Base-by-base conservation (phyloP, 2,797 vertebrate species). In the Orestias chungarensis region DNA sequence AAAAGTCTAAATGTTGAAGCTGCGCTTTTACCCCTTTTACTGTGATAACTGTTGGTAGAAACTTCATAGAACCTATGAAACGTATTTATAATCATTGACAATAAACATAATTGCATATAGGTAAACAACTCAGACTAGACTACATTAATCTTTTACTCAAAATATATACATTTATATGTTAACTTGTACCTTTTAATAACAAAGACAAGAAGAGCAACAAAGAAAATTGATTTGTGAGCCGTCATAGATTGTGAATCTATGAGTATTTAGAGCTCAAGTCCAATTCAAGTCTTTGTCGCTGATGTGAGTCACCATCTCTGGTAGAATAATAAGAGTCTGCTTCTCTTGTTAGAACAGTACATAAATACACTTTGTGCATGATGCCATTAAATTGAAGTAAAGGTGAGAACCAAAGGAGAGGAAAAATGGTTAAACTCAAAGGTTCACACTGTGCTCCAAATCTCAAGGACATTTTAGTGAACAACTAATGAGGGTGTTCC, bases 401-500 rank as follows among this genome's bases (percentile, higher is more conserved):
- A 68, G 35, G 64, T 68, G 69, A 75, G 70, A 46, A 65, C 18
- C 4, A 18, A 43, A 67, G n/a, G 50, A 64, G 62, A 70, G 57
- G 25, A 62, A 38, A 5, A 43, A 75, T n/a, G 8, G 73, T 78
- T 75, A 25, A 18, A 20, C 46, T 75, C 49, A 75, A 66, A 83
- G 79, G 64, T 88, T 82, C 73, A 86, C 75, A 70, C 83, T 86
- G 79, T 77, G 76, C 57, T 70, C 38, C 64, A 59, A 29, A 74
- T 68, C 76, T 82, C n/a, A 5, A 66, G 68, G 81, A 68, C 62
- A 86, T 73, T 84, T 86, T 85, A 81, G 74, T 89, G 80, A 84
- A 73, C 78, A 78, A 64, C n/a, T 82, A 82, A 87, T 33, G 1
- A 82, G 76, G 75, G 70, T 35, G 18, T 77, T 74, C 73, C 55